These are phyloP conservation scores for Cettia cetti DNA, from an alignment of 2,113 vertebrate species.

Conservation along the genomic window DNA sequence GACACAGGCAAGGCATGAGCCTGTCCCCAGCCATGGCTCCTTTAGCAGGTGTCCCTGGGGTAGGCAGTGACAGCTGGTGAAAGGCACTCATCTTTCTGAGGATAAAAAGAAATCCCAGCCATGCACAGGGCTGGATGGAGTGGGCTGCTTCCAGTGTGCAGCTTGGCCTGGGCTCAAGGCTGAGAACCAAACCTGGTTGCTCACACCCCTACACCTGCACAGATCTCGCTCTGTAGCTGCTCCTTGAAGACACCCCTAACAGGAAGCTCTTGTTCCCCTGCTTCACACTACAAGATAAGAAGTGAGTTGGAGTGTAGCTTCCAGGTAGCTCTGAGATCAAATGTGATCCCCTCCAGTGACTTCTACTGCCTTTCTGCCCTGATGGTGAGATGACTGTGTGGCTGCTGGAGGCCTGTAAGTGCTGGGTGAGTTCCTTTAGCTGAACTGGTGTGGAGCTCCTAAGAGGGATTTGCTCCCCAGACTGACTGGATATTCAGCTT, in stretches of 20 bases:
- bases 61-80: neutral
- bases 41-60: neutral
- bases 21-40: neutral
- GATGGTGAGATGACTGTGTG: neutral
- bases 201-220: neutral
- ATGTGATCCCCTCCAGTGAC: neutral
- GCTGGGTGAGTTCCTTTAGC: neutral
- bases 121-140: neutral
- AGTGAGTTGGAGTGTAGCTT: fast-evolving
- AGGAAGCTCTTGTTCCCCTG: neutral
- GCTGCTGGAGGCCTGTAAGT: neutral
- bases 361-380: neutral
- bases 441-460: fast-evolving
- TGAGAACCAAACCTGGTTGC: neutral
- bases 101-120: neutral
- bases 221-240: fast-evolving
- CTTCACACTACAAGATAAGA: neutral
- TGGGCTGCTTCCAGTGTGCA: neutral
- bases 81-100: fast-evolving
- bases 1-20: fast-evolving
- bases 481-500: neutral
- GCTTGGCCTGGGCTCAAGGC: neutral
- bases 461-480: neutral
- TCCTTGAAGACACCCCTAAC: fast-evolving
- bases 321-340: neutral